Evolutionary conservation across 2,888 invertebrate species (phyloP).

Genomic region (Campoletis raptor): DNA sequence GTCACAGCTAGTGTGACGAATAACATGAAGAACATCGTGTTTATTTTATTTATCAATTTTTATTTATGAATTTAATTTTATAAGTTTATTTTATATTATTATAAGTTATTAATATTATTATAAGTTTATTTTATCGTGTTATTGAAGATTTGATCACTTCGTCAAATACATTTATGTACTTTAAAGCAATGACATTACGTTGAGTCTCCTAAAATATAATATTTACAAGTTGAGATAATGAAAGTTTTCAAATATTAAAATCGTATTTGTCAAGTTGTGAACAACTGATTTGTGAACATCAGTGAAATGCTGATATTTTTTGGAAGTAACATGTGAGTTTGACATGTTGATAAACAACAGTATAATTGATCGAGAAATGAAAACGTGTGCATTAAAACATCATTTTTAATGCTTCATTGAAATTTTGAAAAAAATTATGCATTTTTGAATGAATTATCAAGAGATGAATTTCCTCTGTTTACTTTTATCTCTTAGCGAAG

Average conservation of each 20-base stretch:
- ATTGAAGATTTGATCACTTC: background rate
- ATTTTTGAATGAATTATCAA: background rate
- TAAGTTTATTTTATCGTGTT: too few species aligned
- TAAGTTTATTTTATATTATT: too few species aligned
- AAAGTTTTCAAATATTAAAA: background rate
- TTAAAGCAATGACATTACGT: background rate
- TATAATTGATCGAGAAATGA: background rate
- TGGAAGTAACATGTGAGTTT: background rate
- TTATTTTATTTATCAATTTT: too few species aligned
- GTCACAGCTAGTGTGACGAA: too few species aligned
- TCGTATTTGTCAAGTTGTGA: background rate
- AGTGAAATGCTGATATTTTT: background rate
- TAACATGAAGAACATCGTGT: too few species aligned
- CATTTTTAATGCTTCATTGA: background rate
- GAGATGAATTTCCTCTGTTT: background rate
- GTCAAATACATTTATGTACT: background rate
- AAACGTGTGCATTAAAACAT: background rate
- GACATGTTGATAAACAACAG: background rate
- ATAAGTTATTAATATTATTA: too few species aligned
- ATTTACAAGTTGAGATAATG: slow-evolving; percentile 1
- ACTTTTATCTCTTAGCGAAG: too few species aligned
- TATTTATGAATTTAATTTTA: too few species aligned
- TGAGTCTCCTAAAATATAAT: background rate
- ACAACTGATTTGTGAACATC: background rate
- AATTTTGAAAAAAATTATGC: background rate